These are phyloP conservation scores for Saccopteryx bilineata DNA, from an alignment of 2,113 vertebrate genomes.

Conservation along the genomic window DNA sequence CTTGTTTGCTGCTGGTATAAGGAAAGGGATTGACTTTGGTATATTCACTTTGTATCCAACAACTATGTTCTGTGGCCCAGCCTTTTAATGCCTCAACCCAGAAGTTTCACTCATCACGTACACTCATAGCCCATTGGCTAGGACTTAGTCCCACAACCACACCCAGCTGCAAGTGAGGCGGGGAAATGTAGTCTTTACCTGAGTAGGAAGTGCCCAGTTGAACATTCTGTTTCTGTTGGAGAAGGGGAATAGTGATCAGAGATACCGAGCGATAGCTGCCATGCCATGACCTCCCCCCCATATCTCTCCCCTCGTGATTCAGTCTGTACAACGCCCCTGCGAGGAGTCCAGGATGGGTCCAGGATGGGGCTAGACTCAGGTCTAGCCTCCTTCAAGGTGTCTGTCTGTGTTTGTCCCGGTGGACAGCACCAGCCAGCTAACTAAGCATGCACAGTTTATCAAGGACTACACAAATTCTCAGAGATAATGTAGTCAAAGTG, in stretches of 20 bases:
- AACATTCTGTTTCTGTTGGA: background rate
- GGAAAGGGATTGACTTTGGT: no score
- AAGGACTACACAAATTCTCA: background rate
- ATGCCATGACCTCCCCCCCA: fast-evolving
- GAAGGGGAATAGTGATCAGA: background rate
- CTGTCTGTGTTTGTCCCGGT: background rate
- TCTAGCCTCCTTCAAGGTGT: background rate
- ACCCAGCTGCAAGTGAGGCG: background rate
- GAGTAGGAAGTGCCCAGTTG: no score
- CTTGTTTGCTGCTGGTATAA: background rate
- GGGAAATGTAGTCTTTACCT: background rate
- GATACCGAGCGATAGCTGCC: background rate
- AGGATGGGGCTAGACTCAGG: background rate
- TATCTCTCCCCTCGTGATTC: background rate
- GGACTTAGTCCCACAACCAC: background rate
- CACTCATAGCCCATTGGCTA: background rate
- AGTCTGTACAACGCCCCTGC: background rate
- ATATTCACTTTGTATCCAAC: no score
- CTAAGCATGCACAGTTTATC: background rate
- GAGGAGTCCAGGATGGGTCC: background rate
- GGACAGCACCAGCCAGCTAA: background rate
- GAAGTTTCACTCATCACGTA: background rate
- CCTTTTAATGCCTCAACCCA: background rate
- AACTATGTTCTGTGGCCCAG: no score
- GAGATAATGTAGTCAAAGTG: background rate